Base-by-base conservation (phyloP, 2,888 invertebrate species). In the Noctua janthe region DNA sequence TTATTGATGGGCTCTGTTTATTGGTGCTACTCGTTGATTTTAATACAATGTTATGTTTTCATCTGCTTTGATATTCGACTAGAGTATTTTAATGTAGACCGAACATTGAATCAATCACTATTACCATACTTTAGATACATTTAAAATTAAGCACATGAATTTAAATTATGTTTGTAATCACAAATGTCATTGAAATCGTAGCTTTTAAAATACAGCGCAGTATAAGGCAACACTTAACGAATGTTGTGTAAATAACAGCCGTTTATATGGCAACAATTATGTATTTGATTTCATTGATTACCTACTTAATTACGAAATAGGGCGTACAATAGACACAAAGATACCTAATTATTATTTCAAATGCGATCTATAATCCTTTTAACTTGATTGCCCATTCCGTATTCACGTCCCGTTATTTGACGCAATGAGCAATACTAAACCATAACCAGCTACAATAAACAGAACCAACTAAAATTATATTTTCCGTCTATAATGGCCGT, bases 401-500 rank as follows among this genome's bases (percentile, higher is more conserved):
- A 90, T 90, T 90, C 90, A 85, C 56, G 73, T 29, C n/a, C 84
- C 84, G 88, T 85, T 82, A 82, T 15, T 64, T 87, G 85, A 89
- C 85, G 90, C 88, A 90, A 90, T 74, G 70, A 83, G 71, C 70
- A 74, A 71, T 76, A 82, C 75, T 71, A 56, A 43, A 47, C 88
- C 89, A 76, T 88, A 89, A 81, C 23, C 5, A 85, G 82, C 78
- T 76, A 66, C 81, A 76, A 71, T 79, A 85, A 87, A 88, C 75
- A 39, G 78, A 83, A 85, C 71, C 49, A 76, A 84, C 87, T 69
- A 91, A 91, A 92, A 92, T 90, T 81, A 87, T 91, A 91, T 92
- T 94, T 94, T 92, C 88, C 86, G 87, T 91, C 89, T 91, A 91
- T 92, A 93, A 93, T 91, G 89, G 87, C 87, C 89, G 88, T 91